phyloP scores from a whole-genome alignment of 1,140 invertebrate genomes.

The Pogonognathellus flavescens region DNA sequence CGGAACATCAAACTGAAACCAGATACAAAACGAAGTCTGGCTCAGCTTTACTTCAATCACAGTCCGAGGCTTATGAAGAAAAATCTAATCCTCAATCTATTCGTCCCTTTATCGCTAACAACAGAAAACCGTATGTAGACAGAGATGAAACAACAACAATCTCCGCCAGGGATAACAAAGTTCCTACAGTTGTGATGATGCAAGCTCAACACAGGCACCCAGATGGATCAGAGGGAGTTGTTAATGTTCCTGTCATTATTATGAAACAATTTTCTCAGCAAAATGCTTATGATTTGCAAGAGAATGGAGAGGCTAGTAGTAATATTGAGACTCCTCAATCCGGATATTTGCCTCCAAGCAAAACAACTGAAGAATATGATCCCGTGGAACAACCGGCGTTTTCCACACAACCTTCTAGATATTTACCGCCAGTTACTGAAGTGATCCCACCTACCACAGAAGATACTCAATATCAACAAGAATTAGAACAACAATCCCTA shows the following conservation, averaged over 20 bases:
- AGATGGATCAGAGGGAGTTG: conserved; percentile 58
- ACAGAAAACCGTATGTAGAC: background rate
- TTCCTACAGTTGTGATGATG: conserved; percentile 60
- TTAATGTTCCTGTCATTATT: conserved; percentile 60
- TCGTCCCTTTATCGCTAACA: conserved; percentile 58
- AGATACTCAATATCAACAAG: background rate
- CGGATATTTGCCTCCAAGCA: conserved; percentile 21
- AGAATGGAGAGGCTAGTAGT: background rate
- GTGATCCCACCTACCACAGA: background rate
- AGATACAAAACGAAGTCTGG: conserved; percentile 52
- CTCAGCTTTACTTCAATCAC: conserved; percentile 42
- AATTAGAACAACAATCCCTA: background rate
- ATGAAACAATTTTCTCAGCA: conserved; percentile 40
- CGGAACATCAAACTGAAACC: conserved; percentile 21
- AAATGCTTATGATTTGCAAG: background rate
- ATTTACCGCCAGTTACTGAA: conserved; percentile 47
- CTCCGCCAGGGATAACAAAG: background rate
- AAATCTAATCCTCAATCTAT: conserved; percentile 20
- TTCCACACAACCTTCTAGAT: conserved; percentile 25
- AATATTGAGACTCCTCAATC: background rate
- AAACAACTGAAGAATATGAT: conserved; percentile 47
- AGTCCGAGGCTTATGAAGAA: conserved; percentile 61
- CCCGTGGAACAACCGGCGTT: background rate
- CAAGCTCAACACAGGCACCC: conserved; percentile 55
- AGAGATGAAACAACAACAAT: conserved; percentile 1